A percentile compares a stretch with the other conserved stretches of the same genome.
Conservation (phyloP, 2,797 vertebrate species). For the Adelosebastes latens region DNA sequence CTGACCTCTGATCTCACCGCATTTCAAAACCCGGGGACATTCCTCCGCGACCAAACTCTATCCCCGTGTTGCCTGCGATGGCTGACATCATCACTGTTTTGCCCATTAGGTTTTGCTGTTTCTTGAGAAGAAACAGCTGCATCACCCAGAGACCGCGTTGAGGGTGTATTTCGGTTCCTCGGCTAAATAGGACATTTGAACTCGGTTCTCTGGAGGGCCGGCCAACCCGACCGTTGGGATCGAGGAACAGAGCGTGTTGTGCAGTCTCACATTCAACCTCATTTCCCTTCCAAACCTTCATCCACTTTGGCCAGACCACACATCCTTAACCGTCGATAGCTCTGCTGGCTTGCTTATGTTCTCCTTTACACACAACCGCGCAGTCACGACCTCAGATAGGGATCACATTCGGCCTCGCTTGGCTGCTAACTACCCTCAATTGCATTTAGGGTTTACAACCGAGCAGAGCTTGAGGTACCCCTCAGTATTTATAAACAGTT, state of each 20-base stretch:
- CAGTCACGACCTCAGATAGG: slow-evolving; percentile 71
- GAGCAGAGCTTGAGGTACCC: slow-evolving; percentile 60
- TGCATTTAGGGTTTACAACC: slow-evolving; percentile 69
- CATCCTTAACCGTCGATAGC: slow-evolving; percentile 69
- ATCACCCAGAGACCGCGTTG: slow-evolving; percentile 48
- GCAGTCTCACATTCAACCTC: slow-evolving; percentile 65
- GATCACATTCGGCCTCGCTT: slow-evolving; percentile 70
- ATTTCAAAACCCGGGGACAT: slow-evolving; percentile 29
- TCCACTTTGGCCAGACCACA: slow-evolving; percentile 79
- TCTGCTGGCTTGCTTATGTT: slow-evolving; percentile 66
- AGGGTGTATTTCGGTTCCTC: slow-evolving; percentile 50
- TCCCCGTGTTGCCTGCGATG: background rate
- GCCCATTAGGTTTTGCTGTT: slow-evolving; percentile 31
- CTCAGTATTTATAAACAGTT: slow-evolving; percentile 76
- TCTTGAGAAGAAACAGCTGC: slow-evolving; percentile 62
- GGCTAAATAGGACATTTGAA: slow-evolving; percentile 63
- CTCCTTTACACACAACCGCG: slow-evolving; percentile 54
- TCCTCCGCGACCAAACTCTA: slow-evolving; percentile 3
- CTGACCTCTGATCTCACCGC: slow-evolving; percentile 32
- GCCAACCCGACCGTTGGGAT: slow-evolving; percentile 57
- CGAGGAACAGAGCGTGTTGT: slow-evolving; percentile 45
- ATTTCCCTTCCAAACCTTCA: slow-evolving; percentile 79
- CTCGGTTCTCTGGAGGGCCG: slow-evolving; percentile 33
- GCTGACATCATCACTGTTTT: slow-evolving; percentile 61
- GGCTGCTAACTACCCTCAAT: slow-evolving; percentile 73